phyloP scores from a whole-genome alignment of 2,113 vertebrate genomes.

The Sphyrna mokarran region DNA sequence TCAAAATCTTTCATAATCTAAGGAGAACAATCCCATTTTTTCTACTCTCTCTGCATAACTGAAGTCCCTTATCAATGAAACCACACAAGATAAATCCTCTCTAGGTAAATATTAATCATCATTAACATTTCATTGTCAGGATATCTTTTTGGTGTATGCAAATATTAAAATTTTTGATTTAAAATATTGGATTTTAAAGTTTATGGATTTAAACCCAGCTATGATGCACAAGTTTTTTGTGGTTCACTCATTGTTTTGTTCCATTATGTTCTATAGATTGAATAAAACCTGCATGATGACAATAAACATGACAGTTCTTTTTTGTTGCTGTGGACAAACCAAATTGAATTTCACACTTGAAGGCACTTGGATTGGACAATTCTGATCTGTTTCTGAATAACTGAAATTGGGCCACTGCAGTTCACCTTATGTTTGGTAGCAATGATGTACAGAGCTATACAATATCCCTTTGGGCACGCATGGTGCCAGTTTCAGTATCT shows the following conservation, averaged over 20 bases:
- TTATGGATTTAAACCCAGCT: neutral
- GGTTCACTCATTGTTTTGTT: neutral
- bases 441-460: neutral
- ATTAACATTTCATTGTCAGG: neutral
- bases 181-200: neutral
- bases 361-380: neutral
- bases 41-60: neutral
- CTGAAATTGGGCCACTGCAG: neutral
- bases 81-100: neutral
- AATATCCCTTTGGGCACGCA: neutral
- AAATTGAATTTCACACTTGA: neutral
- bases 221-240: neutral
- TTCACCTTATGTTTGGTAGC: neutral
- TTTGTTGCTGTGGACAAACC: neutral
- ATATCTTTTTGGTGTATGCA: neutral
- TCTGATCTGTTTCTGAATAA: neutral
- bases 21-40: neutral
- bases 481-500: neutral
- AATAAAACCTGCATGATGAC: neutral
- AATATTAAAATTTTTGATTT: neutral
- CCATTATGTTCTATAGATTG: neutral
- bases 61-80: neutral
- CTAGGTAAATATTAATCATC: neutral
- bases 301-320: neutral
- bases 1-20: neutral